Evolutionary conservation across 53 echinoderm and acorn worm species (phyloP), one percentile per base, ranked within the genome.

Genomic region (Echinarachnius parma): DNA sequence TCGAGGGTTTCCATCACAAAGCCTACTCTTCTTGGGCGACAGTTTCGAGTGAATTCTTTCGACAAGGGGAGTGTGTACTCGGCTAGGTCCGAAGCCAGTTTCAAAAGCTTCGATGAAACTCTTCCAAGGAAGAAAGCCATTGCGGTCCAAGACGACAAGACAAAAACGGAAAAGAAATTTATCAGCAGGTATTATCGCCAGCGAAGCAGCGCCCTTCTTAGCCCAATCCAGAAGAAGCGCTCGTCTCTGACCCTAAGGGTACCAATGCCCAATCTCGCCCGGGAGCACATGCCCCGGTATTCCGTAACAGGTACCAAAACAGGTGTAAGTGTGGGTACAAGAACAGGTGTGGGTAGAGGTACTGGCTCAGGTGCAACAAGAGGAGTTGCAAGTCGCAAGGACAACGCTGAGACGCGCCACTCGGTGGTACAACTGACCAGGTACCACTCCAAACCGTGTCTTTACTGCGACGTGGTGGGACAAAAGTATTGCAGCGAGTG

Each of bases 401-500:
- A 15, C 25, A 35, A 9, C 25, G 25, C 34, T 2, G 62, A 28
- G 13, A 61, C 34, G 28, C 11, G 21, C 53, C 21, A 21, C 13
- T 53, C 78, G 9, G 53, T 19, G 25, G 53, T 54, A 2, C 44
- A 33, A 16, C 10, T 69, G 34, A 53, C 64, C 3, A 56, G 58
- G 15, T 82, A 59, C 31, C 75, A 82, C 26, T 49, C 75, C 0
- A 82, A 39, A 20, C 75, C 59, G 4, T 46, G 82, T 1, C 66
- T 65, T 32, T 82, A 55, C 59, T 82, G 82, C 9, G 82, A 82
- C 14, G 66, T 76, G 13, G 76, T 69, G 1, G 82, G 82, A 18
- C 82, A 75, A 30, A 75, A 76, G 46, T 76, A 82, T 59, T 82
- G 76, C 76, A 64, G 59, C 25, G 65, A 65, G 2, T 82, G 82